Percentiles rank a stretch among this genome's conserved stretches.
phyloP scores from a whole-genome alignment of 2,113 vertebrate genomes.

The Opisthocomus hoazin region DNA sequence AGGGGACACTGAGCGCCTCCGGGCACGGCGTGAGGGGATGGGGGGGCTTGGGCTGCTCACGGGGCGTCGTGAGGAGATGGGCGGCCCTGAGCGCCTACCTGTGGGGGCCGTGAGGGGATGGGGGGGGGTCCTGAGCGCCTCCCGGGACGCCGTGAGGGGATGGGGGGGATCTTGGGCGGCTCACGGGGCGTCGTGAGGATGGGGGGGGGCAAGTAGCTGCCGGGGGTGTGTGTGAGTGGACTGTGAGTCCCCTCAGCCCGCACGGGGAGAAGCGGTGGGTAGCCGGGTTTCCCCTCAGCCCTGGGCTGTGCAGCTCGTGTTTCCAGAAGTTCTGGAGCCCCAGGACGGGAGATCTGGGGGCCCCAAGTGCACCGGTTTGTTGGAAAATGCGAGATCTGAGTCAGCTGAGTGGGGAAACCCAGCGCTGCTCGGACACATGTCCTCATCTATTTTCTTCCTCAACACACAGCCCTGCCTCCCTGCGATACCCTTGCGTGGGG shows the following conservation, averaged over 20 bases:
- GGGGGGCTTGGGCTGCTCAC: too few species aligned
- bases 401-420: neutral
- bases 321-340: neutral
- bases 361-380: rapidly evolving
- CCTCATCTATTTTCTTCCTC: rapidly evolving
- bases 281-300: neutral
- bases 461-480: rapidly evolving
- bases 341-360: rapidly evolving
- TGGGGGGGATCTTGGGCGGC: neutral
- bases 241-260: too few species aligned
- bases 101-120: rapidly evolving
- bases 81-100: rapidly evolving
- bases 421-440: neutral
- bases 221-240: neutral
- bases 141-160: rapidly evolving
- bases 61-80: neutral
- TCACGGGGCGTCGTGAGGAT: too few species aligned
- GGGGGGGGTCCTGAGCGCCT: neutral
- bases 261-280: neutral
- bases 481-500: rapidly evolving
- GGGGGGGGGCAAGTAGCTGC: rapidly evolving
- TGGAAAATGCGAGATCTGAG: neutral
- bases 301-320: rapidly evolving
- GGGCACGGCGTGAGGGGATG: neutral
- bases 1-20: rapidly evolving